phyloP scores from a whole-genome alignment of 2,113 vertebrate species.

The Malaclemys terrapin region DNA sequence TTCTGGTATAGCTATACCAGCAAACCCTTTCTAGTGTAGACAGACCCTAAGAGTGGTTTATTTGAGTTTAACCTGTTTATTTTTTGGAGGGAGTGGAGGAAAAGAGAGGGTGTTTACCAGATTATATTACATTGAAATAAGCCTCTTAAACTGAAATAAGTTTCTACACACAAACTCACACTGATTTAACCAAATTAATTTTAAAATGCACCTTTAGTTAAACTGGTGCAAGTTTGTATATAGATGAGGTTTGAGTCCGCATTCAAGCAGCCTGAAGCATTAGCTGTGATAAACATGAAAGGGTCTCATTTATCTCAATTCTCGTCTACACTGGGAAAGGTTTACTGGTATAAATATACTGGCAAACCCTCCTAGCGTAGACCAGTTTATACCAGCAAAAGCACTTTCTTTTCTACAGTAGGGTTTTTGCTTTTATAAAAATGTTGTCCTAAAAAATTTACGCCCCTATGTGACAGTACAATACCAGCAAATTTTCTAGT shows the following conservation, averaged over 20 bases:
- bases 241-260: neutral
- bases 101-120: neutral
- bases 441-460: neutral
- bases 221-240: neutral
- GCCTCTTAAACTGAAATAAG: neutral
- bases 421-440: neutral
- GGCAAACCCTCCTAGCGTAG: neutral
- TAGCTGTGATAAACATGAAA: too few species aligned
- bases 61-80: neutral
- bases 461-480: neutral
- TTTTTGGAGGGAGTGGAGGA: neutral
- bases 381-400: neutral
- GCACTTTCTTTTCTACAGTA: neutral
- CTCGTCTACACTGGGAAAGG: neutral
- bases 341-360: neutral
- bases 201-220: neutral
- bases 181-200: neutral
- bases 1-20: neutral
- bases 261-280: neutral
- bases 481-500: neutral
- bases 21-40: neutral
- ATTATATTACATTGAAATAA: constrained; percentile 1
- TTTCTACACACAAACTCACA: neutral
- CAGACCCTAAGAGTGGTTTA: neutral
- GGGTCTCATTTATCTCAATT: neutral